These are phyloP conservation scores for Quadriops clusia DNA, from an alignment of 2,888 invertebrate species.

Conservation along the genomic window DNA sequence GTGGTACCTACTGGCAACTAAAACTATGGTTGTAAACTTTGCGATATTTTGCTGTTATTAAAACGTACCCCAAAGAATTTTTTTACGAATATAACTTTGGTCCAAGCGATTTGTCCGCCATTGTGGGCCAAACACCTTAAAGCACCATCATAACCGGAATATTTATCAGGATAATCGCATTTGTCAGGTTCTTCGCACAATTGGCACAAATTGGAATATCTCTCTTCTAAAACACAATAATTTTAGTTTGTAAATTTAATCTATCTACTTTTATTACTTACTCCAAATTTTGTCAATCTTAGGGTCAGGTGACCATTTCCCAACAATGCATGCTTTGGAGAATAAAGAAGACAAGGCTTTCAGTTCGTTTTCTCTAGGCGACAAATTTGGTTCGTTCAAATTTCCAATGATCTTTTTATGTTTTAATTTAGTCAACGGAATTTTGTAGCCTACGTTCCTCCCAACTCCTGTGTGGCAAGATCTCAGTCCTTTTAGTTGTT, in stretches of 20 bases:
- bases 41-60: not conserved
- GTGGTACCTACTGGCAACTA: slow-evolving; percentile 51
- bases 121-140: slow-evolving; percentile 69
- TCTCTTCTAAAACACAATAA: slow-evolving; percentile 44
- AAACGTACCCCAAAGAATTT: slow-evolving; percentile 63
- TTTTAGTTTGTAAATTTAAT: not conserved
- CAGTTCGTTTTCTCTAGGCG: slow-evolving; percentile 69
- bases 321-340: slow-evolving; percentile 73
- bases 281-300: slow-evolving; percentile 60
- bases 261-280: slow-evolving; percentile 34
- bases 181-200: slow-evolving; percentile 64
- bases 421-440: slow-evolving; percentile 65
- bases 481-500: slow-evolving; percentile 60
- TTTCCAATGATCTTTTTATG: slow-evolving; percentile 54
- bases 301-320: slow-evolving; percentile 67
- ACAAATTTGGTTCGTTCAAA: slow-evolving; percentile 54
- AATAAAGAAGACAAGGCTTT: slow-evolving; percentile 71
- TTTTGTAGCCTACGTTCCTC: slow-evolving; percentile 81
- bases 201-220: slow-evolving; percentile 66
- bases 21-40: too few relatives aligned
- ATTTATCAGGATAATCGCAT: slow-evolving; percentile 73
- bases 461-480: slow-evolving; percentile 84
- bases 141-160: slow-evolving; percentile 79
- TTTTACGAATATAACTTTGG: slow-evolving; percentile 67
- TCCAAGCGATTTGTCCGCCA: slow-evolving; percentile 77